These are phyloP conservation scores for Euwallacea fornicatus DNA, from an alignment of 1,140 invertebrate species.

Conservation along the genomic window DNA sequence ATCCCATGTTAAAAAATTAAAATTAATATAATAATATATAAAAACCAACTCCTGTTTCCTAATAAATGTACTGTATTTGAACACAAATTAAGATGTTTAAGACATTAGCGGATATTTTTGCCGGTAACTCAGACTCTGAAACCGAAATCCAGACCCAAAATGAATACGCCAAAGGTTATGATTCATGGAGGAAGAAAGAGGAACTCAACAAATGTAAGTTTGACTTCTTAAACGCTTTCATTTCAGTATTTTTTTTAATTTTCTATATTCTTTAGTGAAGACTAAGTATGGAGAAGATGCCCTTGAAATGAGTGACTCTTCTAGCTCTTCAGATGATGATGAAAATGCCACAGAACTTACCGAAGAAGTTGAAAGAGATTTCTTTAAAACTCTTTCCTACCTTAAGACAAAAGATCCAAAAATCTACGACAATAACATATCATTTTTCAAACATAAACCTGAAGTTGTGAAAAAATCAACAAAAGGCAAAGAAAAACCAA, in stretches of 20 bases:
- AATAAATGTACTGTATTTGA: too few relatives aligned
- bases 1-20: too few relatives aligned
- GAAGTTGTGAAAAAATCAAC: slow-evolving; percentile 49
- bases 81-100: background rate
- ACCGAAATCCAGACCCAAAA: slow-evolving; percentile 70
- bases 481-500: slow-evolving; percentile 60
- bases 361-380: slow-evolving; percentile 77
- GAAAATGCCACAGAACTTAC: slow-evolving; percentile 65
- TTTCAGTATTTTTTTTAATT: background rate
- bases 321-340: slow-evolving; percentile 55
- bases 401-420: slow-evolving; percentile 86
- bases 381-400: slow-evolving; percentile 80
- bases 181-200: slow-evolving; percentile 80
- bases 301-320: slow-evolving; percentile 48
- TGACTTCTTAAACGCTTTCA: background rate
- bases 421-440: slow-evolving; percentile 78
- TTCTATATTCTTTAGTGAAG: slow-evolving; percentile 62
- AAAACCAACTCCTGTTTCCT: too few relatives aligned
- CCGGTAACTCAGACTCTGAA: slow-evolving; percentile 41
- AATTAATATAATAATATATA: too few relatives aligned
- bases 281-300: slow-evolving; percentile 68
- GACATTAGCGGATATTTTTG: slow-evolving; percentile 20
- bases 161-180: slow-evolving; percentile 80
- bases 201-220: slow-evolving; percentile 79
- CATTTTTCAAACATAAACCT: slow-evolving; percentile 67